Base-by-base conservation (phyloP, 2,113 vertebrate species). In the Orientallactaga bullata region DNA sequence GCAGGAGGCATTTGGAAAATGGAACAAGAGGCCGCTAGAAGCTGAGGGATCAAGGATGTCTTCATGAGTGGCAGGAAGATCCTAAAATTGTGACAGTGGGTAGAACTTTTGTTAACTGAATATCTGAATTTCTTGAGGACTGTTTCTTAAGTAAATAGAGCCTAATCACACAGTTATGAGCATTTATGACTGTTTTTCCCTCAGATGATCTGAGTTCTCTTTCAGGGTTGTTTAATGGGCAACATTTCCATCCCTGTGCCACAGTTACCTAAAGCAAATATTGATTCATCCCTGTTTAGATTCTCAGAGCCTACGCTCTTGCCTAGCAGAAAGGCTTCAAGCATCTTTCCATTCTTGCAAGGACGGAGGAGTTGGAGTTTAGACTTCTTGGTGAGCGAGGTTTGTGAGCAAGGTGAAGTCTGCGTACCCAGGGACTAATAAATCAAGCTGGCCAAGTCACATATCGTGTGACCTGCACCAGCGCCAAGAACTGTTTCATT, bases 121-220 rank as follows among this genome's bases (percentile, higher is more conserved):
- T 58, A 90, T 74, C 26, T 85, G 37, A 76, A n/a, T 81, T 92
- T 85, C 74, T 81, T 89, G 80, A 72, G 61, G 37, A 79, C 68
- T 5, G 6, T 7, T n/a, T 82, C 18, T 82, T 61, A 76, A 91
- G 68, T 42, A 88, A 80, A 35, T 7, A 51, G 32, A 2, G 30
- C 10, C 32, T 42, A 30, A 35, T 83, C 7, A 42, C 77, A 37
- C 35, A 12, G 32, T 20, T 18, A 77, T 92, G 35, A 92, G 32
- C 3, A 42, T 89, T n/a, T 89, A 51, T 37, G 6, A 42, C 76
- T 61, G 73, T 68, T 71, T 82, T 73, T 73, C 12, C 15, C 65
- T 73, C 26, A n/a, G 17, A 61, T 17, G 2, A 24, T 60, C 35
- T 81, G 68, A 23, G 55, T 24, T 74, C 24, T 47, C 81, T 47